Conservation (phyloP, 64 coral and sea anemone genomes). For the Stylophora pistillata region DNA sequence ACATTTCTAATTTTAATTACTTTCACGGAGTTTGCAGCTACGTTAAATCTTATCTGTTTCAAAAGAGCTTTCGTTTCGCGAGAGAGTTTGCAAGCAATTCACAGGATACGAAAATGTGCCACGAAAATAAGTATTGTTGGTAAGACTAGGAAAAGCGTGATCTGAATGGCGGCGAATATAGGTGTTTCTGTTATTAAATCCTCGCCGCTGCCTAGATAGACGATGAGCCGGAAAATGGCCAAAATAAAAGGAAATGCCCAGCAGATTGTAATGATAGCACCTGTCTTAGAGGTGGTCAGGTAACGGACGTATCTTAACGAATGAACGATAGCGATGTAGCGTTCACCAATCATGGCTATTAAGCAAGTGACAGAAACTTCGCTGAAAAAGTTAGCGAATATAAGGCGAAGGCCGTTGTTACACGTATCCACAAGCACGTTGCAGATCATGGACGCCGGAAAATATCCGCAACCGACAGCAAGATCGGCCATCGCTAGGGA, state of each 20-base stretch:
- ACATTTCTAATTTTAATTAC: not conserved
- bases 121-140: not conserved
- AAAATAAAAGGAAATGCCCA: constrained; percentile 7
- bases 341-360: constrained; percentile 7
- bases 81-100: not conserved
- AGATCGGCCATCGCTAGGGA: constrained; percentile 18
- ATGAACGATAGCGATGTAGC: constrained; percentile 17
- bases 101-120: constrained; percentile 11
- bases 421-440: not conserved
- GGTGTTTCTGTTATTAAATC: not conserved
- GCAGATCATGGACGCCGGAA: constrained; percentile 8
- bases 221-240: not conserved
- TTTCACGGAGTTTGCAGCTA: too few relatives aligned
- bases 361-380: not conserved
- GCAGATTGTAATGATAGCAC: not conserved
- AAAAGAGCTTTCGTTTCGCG: not conserved
- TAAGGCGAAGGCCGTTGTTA: not conserved
- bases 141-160: not conserved
- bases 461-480: constrained; percentile 1
- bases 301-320: constrained; percentile 1
- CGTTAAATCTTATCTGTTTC: constrained; percentile 2
- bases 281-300: not conserved
- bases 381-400: not conserved
- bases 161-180: not conserved
- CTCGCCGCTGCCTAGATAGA: not conserved